Evolutionary conservation across 1,140 invertebrate genomes (phyloP).

Genomic region (Penaeus chinensis): DNA sequence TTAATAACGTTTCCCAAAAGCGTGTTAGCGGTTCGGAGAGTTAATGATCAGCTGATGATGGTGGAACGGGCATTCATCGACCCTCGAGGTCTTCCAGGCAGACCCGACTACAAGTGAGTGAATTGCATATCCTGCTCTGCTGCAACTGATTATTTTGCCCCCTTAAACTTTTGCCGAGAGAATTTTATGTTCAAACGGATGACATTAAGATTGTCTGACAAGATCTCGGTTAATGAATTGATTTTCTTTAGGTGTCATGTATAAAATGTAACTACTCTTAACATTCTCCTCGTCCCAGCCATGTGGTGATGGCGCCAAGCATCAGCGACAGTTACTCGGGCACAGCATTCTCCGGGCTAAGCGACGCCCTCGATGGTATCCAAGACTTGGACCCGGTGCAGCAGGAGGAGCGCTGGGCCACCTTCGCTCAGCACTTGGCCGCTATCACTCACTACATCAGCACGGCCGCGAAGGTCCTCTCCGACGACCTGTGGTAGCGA

Average conservation of each 20-base stretch:
- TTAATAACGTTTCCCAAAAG: constrained; percentile 49
- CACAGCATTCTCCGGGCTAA: constrained; percentile 68
- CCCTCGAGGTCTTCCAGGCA: constrained; percentile 68
- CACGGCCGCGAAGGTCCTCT: constrained; percentile 21
- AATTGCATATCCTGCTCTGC: background rate
- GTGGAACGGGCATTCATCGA: constrained; percentile 71
- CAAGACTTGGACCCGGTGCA: constrained; percentile 35
- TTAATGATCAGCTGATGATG: constrained; percentile 71
- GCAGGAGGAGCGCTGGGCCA: constrained; percentile 40
- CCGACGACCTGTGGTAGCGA: constrained; percentile 40
- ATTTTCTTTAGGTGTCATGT: too few species aligned
- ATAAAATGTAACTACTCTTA: too few species aligned
- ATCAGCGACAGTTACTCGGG: constrained; percentile 67
- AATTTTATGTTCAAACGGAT: background rate
- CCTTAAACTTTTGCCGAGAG: background rate
- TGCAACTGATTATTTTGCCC: background rate
- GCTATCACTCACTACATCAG: constrained; percentile 21
- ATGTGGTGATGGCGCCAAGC: constrained; percentile 69
- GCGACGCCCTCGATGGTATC: constrained; percentile 64
- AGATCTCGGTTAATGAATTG: too few species aligned
- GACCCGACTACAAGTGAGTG: constrained; percentile 63
- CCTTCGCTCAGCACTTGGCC: constrained; percentile 38
- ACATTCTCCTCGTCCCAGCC: constrained; percentile 64
- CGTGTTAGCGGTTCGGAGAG: constrained; percentile 67
- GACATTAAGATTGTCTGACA: background rate